Conservation (phyloP, 2,113 vertebrate genomes). For the Rutilus rutilus region DNA sequence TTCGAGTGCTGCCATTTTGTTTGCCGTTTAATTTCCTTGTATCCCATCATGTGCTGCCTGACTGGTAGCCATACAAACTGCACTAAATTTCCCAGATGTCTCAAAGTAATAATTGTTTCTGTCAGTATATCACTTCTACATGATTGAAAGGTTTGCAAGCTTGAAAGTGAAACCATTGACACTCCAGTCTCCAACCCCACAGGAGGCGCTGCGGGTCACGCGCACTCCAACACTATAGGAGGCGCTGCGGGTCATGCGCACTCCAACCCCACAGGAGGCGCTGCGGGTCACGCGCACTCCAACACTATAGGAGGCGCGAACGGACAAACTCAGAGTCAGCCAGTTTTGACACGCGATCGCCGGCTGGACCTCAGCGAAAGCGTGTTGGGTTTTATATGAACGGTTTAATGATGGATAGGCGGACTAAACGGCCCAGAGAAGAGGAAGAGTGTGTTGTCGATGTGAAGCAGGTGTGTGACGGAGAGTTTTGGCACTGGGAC, state of each 20-base stretch:
- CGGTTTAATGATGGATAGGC: conserved; percentile 60
- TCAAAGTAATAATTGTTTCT: too few species aligned
- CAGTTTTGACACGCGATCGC: too few species aligned
- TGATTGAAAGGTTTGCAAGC: too few species aligned
- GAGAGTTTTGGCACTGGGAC: conserved; percentile 62
- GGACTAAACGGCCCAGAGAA: conserved; percentile 60
- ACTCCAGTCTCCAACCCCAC: too few species aligned
- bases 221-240: neutral
- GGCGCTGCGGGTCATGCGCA: neutral
- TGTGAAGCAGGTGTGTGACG: conserved; percentile 51
- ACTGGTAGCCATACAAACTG: too few species aligned
- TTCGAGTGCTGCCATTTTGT: too few species aligned
- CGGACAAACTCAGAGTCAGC: neutral
- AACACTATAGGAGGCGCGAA: neutral
- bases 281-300: neutral
- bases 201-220: neutral
- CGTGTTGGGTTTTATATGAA: neutral
- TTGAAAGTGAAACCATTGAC: too few species aligned
- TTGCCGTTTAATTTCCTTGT: too few species aligned
- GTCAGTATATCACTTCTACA: too few species aligned
- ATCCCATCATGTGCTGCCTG: too few species aligned
- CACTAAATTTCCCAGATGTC: too few species aligned
- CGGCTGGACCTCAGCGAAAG: neutral
- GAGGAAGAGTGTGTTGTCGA: neutral
- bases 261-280: too few species aligned